Evolutionary conservation across 2,113 vertebrate species (phyloP).

Genomic region (Diphyllodes magnificus): DNA sequence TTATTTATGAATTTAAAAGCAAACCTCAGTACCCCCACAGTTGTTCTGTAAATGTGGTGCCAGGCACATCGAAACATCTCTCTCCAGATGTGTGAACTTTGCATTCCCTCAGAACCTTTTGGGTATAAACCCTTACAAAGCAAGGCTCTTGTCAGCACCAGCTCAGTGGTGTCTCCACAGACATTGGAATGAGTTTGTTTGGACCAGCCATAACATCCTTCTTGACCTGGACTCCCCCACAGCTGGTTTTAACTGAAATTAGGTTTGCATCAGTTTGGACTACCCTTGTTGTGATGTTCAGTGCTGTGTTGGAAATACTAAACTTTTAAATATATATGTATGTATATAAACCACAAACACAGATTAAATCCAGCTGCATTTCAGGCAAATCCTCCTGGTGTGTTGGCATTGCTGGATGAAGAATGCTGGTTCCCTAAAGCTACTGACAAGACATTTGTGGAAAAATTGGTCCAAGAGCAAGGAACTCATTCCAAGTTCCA

Average conservation of each 20-base stretch:
- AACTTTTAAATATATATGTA: too few species aligned
- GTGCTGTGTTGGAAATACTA: not conserved
- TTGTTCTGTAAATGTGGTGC: not conserved
- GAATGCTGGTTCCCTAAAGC: slow-evolving; percentile 99
- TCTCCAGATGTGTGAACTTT: not conserved
- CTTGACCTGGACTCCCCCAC: not conserved
- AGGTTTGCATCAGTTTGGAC: not conserved
- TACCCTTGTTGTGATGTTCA: not conserved
- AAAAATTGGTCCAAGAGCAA: slow-evolving; percentile 95
- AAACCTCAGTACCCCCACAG: not conserved
- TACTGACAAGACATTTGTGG: slow-evolving; percentile 95
- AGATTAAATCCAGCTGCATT: not conserved
- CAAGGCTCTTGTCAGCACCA: not conserved
- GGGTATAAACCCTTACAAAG: not conserved
- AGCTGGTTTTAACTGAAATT: not conserved
- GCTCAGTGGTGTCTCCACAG: not conserved
- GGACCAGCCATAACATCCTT: too few species aligned
- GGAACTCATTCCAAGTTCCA: slow-evolving; percentile 96
- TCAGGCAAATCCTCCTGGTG: slow-evolving; percentile 93
- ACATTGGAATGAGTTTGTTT: not conserved
- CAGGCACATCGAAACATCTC: not conserved
- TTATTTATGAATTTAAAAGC: not conserved
- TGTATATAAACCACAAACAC: not conserved
- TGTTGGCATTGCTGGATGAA: slow-evolving; percentile 92
- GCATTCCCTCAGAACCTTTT: not conserved